Base-by-base conservation (phyloP, 2,113 vertebrate species). In the Onychorhynchus coronatus region DNA sequence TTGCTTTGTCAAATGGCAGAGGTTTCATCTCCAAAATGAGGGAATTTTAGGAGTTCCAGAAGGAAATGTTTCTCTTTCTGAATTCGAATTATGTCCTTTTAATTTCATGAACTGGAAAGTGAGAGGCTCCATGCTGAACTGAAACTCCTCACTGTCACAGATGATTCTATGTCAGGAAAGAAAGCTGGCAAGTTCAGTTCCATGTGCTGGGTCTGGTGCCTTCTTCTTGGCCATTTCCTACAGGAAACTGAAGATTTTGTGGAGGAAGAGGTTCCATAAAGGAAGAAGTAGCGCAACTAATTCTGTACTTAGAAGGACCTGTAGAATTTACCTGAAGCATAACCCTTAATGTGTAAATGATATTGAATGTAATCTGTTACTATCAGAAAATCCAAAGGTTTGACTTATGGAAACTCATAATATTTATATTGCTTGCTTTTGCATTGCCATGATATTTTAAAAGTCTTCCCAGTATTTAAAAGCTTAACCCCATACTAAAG, bases 401-500 rank as follows among this genome's bases (percentile, higher is more conserved):
- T 94, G 72, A 88, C 74, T 96, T 95, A 49, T 4, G 68, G 92
- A 72, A 83, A 89, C 73, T 91, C 37, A 71, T 81, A 84, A 75
- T 92, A 74, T 96, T 96, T 96, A 68, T 77, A 83, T 70, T 93
- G 47, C 73, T 92, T 80, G 50, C 82, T 93, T 86, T 92, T 79
- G 47, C 82, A 87, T 78, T 93, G 70, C 63, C n/a, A 37, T 93
- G 88, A 95, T 91, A 95, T 94, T 97, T 97, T 91, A 77, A 97
- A 93, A 78, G 80, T 93, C 80, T 96, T 93, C 77, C 33, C 39
- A 53, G 71, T 94, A 88, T 95, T 95, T 93, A 79, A 88, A 91
- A 91, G 75, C 89, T 94, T 96, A 95, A 92, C 90, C 83, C 41
- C 46, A 50, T 65, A 73, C 66, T 82, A 85, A 92, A 93, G 81